These are phyloP conservation scores for Hormaphis cornu DNA, from an alignment of 1,140 invertebrate species.

Conservation along the genomic window DNA sequence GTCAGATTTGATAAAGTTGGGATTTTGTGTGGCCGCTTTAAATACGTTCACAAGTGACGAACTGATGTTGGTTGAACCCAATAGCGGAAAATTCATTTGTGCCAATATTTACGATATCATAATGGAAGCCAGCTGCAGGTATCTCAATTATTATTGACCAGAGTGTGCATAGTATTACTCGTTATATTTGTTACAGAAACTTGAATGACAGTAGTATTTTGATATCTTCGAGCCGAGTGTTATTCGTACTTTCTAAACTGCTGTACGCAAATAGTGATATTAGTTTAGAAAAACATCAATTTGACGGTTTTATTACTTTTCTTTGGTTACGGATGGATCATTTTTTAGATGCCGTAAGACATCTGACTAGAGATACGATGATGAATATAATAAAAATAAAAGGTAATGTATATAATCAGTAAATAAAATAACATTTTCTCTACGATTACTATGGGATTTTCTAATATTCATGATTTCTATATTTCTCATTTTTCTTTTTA, in stretches of 20 bases:
- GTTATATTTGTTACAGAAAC: not conserved
- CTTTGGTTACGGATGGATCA: slow-evolving; percentile 47
- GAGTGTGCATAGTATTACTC: not conserved
- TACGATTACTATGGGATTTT: not conserved
- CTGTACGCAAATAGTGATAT: not conserved
- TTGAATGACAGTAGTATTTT: slow-evolving; percentile 12
- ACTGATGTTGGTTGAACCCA: not conserved
- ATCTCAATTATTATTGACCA: not conserved
- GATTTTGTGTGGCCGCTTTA: slow-evolving; percentile 7
- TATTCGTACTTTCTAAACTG: slow-evolving; percentile 10
- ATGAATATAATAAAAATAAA: slow-evolving; percentile 42
- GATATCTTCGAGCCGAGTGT: slow-evolving; percentile 6
- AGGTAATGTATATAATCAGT: not conserved
- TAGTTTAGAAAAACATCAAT: not conserved
- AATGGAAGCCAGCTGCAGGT: not conserved
- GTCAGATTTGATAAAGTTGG: slow-evolving; percentile 3
- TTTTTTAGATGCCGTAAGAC: slow-evolving; percentile 50
- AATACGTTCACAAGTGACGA: not conserved
- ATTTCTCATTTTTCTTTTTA: not conserved
- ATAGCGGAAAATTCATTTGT: not conserved
- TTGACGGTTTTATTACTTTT: slow-evolving; percentile 4
- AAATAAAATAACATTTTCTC: not conserved
- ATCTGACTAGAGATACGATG: slow-evolving; percentile 45
- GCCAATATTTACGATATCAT: not conserved
- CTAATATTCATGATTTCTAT: not conserved